Evolutionary conservation across 2,888 invertebrate species (phyloP).

Genomic region (Drosophila anceps): DNA sequence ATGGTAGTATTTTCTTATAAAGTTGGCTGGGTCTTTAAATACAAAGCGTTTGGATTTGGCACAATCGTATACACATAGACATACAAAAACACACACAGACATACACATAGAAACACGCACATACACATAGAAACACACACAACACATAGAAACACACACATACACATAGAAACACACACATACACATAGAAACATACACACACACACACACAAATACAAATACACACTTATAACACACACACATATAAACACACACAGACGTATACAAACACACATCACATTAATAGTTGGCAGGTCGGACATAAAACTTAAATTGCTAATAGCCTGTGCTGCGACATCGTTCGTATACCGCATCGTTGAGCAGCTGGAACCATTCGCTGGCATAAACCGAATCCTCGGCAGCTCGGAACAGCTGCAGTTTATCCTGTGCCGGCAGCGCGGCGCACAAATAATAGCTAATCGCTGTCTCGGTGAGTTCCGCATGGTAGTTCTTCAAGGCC

Average conservation of each 20-base stretch:
- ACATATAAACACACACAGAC: slow-evolving; percentile 20
- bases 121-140: too few relatives aligned
- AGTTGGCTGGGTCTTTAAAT: slow-evolving; percentile 53
- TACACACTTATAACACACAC: slow-evolving; percentile 2
- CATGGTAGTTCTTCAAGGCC: slow-evolving; percentile 84
- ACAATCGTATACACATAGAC: slow-evolving; percentile 13
- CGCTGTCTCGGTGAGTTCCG: slow-evolving; percentile 83
- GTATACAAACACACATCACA: slow-evolving; percentile 18
- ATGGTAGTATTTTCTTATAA: slow-evolving; percentile 28
- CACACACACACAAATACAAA: background rate
- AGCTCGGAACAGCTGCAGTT: slow-evolving; percentile 82
- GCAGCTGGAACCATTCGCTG: slow-evolving; percentile 85
- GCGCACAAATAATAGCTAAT: slow-evolving; percentile 85
- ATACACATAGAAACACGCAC: slow-evolving; percentile 3
- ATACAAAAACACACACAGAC: background rate
- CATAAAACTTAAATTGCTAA: slow-evolving; percentile 27
- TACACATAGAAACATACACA: background rate
- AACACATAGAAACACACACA: too few relatives aligned
- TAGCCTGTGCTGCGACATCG: slow-evolving; percentile 79
- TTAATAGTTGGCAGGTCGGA: slow-evolving; percentile 25
- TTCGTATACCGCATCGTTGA: slow-evolving; percentile 83
- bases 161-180: background rate
- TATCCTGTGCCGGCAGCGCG: slow-evolving; percentile 73
- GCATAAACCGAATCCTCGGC: slow-evolving; percentile 84
- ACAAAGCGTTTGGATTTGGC: slow-evolving; percentile 38